Percentiles rank a stretch among this genome's conserved stretches.
These are phyloP conservation scores for Calycopis cecrops DNA, from an alignment of 1,140 invertebrate species.

Conservation along the genomic window DNA sequence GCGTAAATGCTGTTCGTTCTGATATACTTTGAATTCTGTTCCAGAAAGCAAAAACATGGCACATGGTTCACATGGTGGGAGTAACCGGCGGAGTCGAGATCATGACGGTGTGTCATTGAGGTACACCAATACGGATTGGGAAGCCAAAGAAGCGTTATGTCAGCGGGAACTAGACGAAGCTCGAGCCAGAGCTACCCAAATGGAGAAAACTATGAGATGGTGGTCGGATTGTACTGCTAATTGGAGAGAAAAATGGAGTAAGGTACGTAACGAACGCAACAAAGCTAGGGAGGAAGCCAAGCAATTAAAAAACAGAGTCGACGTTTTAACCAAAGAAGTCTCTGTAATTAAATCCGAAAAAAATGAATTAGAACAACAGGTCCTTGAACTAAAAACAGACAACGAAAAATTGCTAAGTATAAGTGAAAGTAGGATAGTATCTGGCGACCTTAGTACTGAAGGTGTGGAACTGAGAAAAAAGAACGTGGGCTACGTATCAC, in stretches of 20 bases:
- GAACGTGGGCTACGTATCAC: constrained; percentile 47
- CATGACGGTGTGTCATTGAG: constrained; percentile 47
- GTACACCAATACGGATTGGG: constrained; percentile 65
- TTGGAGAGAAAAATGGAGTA: constrained; percentile 96
- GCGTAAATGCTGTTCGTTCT: too few relatives aligned
- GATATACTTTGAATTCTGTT: too few relatives aligned
- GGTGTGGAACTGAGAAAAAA: constrained; percentile 60
- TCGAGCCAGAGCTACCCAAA: constrained; percentile 92
- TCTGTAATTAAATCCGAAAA: constrained; percentile 85
- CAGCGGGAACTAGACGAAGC: constrained; percentile 93
- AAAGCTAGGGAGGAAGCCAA: constrained; percentile 92
- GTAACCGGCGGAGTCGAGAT: constrained; percentile 54
- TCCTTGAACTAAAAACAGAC: constrained; percentile 51
- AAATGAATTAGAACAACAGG: constrained; percentile 84
- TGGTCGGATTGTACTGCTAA: constrained; percentile 88
- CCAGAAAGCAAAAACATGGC: constrained; percentile 43
- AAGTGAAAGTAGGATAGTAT: constrained; percentile 60
- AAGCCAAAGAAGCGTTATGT: constrained; percentile 71
- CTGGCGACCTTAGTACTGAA: constrained; percentile 50
- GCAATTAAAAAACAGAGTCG: constrained; percentile 86
- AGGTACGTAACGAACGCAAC: constrained; percentile 86
- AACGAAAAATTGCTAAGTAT: constrained; percentile 65
- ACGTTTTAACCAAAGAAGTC: constrained; percentile 86
- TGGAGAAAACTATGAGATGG: constrained; percentile 99
- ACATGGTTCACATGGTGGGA: constrained; percentile 62